Conservation (phyloP, 2,797 vertebrate species). For the Manis javanica region DNA sequence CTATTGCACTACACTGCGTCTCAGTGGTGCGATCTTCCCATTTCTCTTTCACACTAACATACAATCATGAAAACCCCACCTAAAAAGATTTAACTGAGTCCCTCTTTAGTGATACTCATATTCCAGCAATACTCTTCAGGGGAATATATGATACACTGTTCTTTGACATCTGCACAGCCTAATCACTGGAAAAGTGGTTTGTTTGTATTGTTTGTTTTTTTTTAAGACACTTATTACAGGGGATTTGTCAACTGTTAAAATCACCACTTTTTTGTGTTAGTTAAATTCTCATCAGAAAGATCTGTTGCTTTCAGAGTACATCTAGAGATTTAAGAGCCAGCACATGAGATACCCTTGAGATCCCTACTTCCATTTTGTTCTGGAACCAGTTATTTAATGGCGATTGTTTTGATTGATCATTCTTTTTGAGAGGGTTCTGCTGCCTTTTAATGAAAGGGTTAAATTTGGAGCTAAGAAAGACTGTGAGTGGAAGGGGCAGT, state of each 20-base stretch:
- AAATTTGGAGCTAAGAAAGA: slow-evolving; percentile 57
- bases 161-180: slow-evolving; percentile 45
- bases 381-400: neutral
- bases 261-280: slow-evolving; percentile 53
- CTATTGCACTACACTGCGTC: slow-evolving; percentile 78
- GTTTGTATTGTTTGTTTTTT: slow-evolving; percentile 30
- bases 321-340: slow-evolving; percentile 29
- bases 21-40: slow-evolving; percentile 66
- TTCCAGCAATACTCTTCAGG: neutral
- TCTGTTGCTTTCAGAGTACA: neutral
- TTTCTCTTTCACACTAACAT: neutral
- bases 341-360: slow-evolving; percentile 22
- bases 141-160: neutral
- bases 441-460: slow-evolving; percentile 56
- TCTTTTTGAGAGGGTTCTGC: neutral
- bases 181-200: slow-evolving; percentile 51
- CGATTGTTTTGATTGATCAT: neutral
- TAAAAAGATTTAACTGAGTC: neutral
- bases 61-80: neutral
- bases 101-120: too few relatives aligned
- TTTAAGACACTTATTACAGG: slow-evolving; percentile 60
- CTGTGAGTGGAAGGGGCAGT: neutral
- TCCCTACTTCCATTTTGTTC: slow-evolving; percentile 37
- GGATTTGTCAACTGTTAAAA: slow-evolving; percentile 70
- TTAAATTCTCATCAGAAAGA: slow-evolving; percentile 67